These are phyloP conservation scores for Cotesia congregata DNA, from an alignment of 2,888 invertebrate genomes.

Conservation along the genomic window DNA sequence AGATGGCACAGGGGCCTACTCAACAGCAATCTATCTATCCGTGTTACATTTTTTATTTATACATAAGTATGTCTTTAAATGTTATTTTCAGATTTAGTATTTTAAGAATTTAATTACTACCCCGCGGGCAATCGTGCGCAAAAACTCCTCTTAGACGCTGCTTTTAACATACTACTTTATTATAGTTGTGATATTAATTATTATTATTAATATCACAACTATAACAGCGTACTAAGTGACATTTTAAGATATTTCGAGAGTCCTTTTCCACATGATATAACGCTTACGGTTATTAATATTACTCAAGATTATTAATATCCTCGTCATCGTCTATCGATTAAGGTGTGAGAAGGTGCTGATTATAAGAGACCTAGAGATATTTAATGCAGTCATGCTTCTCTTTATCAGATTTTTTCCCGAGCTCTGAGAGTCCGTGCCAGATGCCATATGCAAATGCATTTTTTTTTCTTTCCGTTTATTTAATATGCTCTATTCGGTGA, in stretches of 20 bases:
- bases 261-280: constrained; percentile 3
- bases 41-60: constrained; percentile 7
- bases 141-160: constrained; percentile 19
- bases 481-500: constrained; percentile 13
- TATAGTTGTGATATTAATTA: constrained; percentile 17
- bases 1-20: constrained; percentile 47
- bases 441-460: constrained; percentile 49
- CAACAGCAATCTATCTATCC: constrained; percentile 19
- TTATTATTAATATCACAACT: constrained; percentile 14
- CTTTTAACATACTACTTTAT: constrained; percentile 14
- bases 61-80: constrained; percentile 29
- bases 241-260: constrained; percentile 30
- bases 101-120: constrained; percentile 54
- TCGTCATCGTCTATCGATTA: constrained; percentile 42
- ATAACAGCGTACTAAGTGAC: neutral
- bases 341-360: constrained; percentile 19
- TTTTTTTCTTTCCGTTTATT: constrained; percentile 17
- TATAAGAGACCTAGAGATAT: constrained; percentile 4
- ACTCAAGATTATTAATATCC: constrained; percentile 38
- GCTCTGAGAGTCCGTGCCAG: constrained; percentile 42
- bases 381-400: constrained; percentile 32
- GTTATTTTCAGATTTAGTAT: constrained; percentile 53
- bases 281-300: constrained; percentile 35
- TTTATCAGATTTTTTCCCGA: constrained; percentile 6
- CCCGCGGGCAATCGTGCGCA: constrained; percentile 38